phyloP scores from a whole-genome alignment of 2,113 vertebrate genomes.

The Myotis lucifugus region DNA sequence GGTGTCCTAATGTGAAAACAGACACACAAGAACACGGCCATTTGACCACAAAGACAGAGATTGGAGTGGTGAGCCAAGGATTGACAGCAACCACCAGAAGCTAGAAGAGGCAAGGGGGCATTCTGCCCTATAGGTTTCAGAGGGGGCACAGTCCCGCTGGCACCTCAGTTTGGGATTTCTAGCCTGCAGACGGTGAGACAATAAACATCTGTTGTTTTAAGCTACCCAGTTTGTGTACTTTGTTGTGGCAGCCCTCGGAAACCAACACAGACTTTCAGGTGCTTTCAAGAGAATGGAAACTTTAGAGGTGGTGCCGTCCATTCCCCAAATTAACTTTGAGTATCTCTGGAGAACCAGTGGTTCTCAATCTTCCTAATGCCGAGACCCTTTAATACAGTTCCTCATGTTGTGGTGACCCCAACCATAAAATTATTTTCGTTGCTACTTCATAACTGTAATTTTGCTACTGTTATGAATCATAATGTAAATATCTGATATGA shows the following conservation, averaged over 20 bases:
- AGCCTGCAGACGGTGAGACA: background rate
- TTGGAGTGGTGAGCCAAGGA: background rate
- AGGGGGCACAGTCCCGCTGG: background rate
- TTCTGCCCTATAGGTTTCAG: background rate
- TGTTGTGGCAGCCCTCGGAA: background rate
- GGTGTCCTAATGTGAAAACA: background rate
- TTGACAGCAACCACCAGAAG: background rate
- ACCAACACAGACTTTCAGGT: background rate
- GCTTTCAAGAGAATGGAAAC: background rate
- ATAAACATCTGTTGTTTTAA: background rate
- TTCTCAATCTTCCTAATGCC: no score
- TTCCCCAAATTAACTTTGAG: background rate
- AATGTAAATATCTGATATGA: no score
- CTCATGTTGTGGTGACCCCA: no score
- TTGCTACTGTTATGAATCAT: no score
- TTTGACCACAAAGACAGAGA: background rate
- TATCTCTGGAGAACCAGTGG: background rate
- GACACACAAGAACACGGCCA: background rate
- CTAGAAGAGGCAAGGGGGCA: background rate
- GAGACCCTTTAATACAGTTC: no score
- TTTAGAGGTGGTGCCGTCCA: background rate
- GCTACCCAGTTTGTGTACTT: no score
- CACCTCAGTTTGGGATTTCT: background rate
- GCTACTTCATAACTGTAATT: no score
- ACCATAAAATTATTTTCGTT: no score